These are phyloP conservation scores for Leptogaster cylindrica DNA, from an alignment of 2,888 invertebrate genomes.

Conservation along the genomic window DNA sequence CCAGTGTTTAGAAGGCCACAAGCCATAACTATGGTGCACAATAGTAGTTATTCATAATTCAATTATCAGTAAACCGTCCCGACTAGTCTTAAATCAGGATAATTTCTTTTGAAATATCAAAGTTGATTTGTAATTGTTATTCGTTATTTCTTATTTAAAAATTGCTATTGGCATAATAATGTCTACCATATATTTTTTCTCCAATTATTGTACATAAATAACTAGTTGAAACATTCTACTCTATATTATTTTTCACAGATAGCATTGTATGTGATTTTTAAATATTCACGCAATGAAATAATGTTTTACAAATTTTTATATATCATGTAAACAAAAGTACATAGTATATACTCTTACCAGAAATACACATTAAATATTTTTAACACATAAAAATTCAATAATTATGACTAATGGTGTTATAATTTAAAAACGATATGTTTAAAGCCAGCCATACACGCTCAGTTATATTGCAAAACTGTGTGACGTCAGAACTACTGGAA, in stretches of 20 bases:
- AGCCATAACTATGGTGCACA: no score
- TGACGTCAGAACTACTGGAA: no score
- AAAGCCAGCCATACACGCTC: not conserved
- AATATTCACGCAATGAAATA: not conserved
- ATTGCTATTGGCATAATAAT: no score
- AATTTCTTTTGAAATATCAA: no score
- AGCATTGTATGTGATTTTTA: not conserved
- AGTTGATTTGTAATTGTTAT: no score
- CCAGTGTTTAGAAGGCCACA: no score
- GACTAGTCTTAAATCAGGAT: no score
- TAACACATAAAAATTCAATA: not conserved
- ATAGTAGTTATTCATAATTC: no score
- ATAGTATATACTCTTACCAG: not conserved
- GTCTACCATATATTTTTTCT: constrained; percentile 13
- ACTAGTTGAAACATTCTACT: constrained; percentile 2
- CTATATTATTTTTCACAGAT: constrained; percentile 6
- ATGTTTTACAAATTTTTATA: not conserved
- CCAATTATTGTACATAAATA: constrained; percentile 8
- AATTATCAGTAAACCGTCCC: no score
- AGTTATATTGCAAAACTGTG: not conserved
- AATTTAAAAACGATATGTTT: not conserved
- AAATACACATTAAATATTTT: not conserved
- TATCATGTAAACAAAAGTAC: not conserved
- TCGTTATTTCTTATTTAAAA: no score
- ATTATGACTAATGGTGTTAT: constrained; percentile 8